A percentile compares a stretch with the other conserved stretches of the same genome.
Evolutionary conservation across 1,140 invertebrate species (phyloP).

Genomic region (Procambarus clarkii): DNA sequence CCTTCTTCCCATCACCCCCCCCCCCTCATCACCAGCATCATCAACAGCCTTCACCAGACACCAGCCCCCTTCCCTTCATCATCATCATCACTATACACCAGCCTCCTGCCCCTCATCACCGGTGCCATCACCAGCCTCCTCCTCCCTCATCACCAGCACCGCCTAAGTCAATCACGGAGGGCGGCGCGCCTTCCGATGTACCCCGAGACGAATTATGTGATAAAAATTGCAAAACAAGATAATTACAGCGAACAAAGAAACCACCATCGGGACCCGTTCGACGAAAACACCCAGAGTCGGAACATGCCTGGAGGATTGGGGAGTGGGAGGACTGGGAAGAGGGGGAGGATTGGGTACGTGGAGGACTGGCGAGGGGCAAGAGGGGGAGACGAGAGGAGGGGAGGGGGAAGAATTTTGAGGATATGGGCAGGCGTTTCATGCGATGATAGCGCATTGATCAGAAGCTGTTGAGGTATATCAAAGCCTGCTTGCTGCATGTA

Average conservation of each 20-base stretch:
- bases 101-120: constrained; percentile 4
- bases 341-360: neutral
- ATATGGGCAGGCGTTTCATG: too few relatives aligned
- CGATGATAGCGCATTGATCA: too few relatives aligned
- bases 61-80: neutral
- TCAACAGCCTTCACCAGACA: too few relatives aligned
- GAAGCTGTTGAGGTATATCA: too few relatives aligned
- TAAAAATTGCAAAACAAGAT: constrained; percentile 67
- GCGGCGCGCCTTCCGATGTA: constrained; percentile 43
- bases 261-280: constrained; percentile 10
- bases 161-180: constrained; percentile 49
- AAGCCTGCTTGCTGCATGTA: too few relatives aligned
- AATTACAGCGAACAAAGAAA: constrained; percentile 66
- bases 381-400: neutral
- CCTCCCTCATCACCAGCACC: constrained; percentile 23
- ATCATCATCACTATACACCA: neutral
- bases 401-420: neutral
- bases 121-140: neutral
- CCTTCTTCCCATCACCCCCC: too few relatives aligned
- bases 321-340: neutral
- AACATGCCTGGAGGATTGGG: constrained; percentile 15
- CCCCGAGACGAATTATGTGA: constrained; percentile 61
- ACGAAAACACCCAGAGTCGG: constrained; percentile 33
- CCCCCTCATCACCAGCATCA: too few relatives aligned
- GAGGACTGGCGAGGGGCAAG: neutral